Evolutionary conservation across 2,888 invertebrate species (phyloP), one percentile per base, ranked within the genome.

Genomic region (Sicus ferrugineus): DNA sequence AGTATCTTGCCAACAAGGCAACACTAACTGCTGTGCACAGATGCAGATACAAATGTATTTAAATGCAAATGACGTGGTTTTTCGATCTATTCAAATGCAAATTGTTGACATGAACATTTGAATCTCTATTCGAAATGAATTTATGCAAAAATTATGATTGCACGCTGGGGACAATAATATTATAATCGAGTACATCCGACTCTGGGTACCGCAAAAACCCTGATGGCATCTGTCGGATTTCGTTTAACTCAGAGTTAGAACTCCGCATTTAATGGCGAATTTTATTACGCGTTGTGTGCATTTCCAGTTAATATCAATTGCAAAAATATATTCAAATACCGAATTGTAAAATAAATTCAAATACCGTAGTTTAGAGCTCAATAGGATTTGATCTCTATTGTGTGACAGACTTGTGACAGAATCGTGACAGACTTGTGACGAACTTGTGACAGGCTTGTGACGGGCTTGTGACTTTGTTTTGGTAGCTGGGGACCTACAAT

Each of bases 111-210:
- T 67, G 67, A 56, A 68, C 63, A 56, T 68, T 68, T 68, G 68
- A 63, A 68, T 63, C 63, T 68, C 63, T 68, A 67, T 64, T 30
- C 30, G 19, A 38, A 50, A 68, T 62, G 50, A 63, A 68, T 68
- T 62, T 62, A 63, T 68, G 68, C 68, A 28, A 62, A 68, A 68
- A 42, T 62, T 68, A 63, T 67, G 67, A 67, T 67, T 67, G 38
- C 38, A 54, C 38, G 34, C 68, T 28, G 26, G 42, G 54, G 56
- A 61, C 42, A 68, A 68, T 56, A 38, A 26, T 34, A 54, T 11
- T 11, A 52, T 26, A 26, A 54, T 23, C 23, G 28, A 26, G 54
- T 54, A 54, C 9, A 19, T 26, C 3, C 54, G 26, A 54, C 28
- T n/a, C n/a, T n/a, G n/a, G n/a, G n/a, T n/a, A n/a, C n/a, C n/a